Evolutionary conservation across 2,113 vertebrate genomes (phyloP).

Genomic region (Chionomys nivalis): DNA sequence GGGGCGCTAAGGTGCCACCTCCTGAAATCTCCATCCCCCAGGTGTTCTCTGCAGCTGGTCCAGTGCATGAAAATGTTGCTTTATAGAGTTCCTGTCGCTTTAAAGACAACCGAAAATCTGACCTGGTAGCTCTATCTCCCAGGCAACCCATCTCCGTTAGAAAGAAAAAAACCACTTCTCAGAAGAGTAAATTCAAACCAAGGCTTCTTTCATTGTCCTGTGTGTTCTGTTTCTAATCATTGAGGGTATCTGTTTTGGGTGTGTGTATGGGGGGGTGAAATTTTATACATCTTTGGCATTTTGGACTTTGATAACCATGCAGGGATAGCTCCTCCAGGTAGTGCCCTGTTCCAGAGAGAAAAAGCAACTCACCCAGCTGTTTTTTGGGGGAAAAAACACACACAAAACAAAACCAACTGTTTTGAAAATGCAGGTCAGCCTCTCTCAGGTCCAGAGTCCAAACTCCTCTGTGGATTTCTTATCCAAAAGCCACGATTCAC

Average conservation of each 20-base stretch:
- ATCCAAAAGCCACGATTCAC: too few species aligned
- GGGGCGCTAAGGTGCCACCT: rapidly evolving
- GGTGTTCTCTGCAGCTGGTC: neutral
- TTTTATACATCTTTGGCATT: neutral
- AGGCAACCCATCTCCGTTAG: constrained; percentile 59
- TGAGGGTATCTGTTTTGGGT: neutral
- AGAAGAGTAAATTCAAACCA: constrained; percentile 45
- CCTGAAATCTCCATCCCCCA: neutral
- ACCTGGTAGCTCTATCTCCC: constrained; percentile 42
- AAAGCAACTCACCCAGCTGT: neutral
- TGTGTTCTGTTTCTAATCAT: neutral
- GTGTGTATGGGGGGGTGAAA: neutral
- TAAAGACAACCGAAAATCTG: constrained; percentile 30
- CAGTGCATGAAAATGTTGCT: neutral
- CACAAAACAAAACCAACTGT: neutral
- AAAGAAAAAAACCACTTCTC: constrained; percentile 8
- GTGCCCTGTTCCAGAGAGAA: neutral
- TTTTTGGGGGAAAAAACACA: rapidly evolving
- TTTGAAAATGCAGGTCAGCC: neutral
- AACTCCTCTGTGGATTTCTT: neutral
- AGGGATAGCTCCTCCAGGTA: too few species aligned
- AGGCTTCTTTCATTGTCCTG: neutral
- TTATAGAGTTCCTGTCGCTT: neutral
- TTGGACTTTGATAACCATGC: neutral
- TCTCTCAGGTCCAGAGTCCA: neutral